These are phyloP conservation scores for Ageneiosus marmoratus DNA, from an alignment of 2,113 vertebrate genomes.

Conservation along the genomic window DNA sequence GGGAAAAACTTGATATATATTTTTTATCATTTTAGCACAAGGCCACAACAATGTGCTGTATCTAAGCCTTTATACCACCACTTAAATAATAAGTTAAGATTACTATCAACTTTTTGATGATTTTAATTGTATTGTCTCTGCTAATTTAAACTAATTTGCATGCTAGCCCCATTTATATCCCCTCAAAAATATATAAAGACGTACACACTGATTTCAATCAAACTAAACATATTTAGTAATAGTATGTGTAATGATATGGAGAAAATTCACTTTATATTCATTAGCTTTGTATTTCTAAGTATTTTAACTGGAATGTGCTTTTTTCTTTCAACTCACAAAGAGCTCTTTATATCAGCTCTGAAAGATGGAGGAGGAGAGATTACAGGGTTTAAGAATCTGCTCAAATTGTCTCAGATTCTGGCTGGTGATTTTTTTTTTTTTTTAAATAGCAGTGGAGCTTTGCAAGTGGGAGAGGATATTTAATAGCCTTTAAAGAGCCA, in stretches of 20 bases:
- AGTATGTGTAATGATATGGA: background rate
- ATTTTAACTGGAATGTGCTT: conserved; percentile 20
- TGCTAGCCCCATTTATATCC: background rate
- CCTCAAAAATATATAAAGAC: background rate
- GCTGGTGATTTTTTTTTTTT: conserved; percentile 34
- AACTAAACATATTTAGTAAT: background rate
- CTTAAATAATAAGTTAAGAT: background rate
- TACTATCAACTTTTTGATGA: background rate
- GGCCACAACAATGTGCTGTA: no score
- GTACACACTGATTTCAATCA: background rate
- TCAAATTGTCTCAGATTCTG: conserved; percentile 48
- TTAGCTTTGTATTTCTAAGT: background rate
- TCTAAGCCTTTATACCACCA: background rate
- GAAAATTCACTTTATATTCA: background rate
- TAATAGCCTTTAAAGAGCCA: background rate
- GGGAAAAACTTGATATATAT: no score
- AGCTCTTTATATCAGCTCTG: conserved; percentile 24
- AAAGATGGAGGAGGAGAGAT: conserved; percentile 5
- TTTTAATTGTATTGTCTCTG: background rate
- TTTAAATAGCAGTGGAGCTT: background rate
- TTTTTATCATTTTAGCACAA: no score
- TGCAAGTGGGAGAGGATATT: background rate
- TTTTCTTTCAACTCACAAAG: conserved; percentile 24
- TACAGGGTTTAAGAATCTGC: conserved; percentile 34
- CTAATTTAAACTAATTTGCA: background rate